Evolutionary conservation across 2,888 invertebrate species (phyloP), one percentile per base, ranked within the genome.

Genomic region (Agrotis exclamationis): DNA sequence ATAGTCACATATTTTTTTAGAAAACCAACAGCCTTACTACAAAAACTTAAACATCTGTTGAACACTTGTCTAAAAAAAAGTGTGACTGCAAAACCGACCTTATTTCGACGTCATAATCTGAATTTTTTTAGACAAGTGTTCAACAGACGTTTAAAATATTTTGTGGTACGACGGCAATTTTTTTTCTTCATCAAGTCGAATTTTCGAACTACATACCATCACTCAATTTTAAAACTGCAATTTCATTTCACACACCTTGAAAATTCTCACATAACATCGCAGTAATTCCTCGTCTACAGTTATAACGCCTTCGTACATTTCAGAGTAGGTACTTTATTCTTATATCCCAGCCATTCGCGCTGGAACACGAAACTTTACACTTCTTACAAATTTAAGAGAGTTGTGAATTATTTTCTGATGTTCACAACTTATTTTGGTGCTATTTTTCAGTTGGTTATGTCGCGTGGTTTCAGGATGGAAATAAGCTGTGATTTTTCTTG

Each of bases 341-440:
- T 77, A 81, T 70, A 62, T 48, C 53, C 45, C 2, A 60, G 45
- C 63, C 45, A 62, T 77, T 62, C 33, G 45, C 60, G 24, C 20
- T 45, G 44, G 20, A 62, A 64, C 77, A 24, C 39, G 22, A 67
- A 69, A 77, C 63, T 81, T 81, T 68, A 62, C 70, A 81, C 77
- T 76, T 33, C 48, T 81, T 69, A 60, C 63, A 60, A 76, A 68
- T 75, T 63, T 69, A 69, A 57, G 50, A 56, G 63, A 60, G 48
- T 64, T 60, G 45, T 63, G 60, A 76, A 64, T 76, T 80, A 76
- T 60, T 56, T 80, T 63, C 63, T 51, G 54, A 54, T 62, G 66
- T 63, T 66, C 9, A 3, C 45, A 76, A 60, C 56, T 75, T 58
- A 63, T 45, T 79, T 65, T 66, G 13, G 20, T 45, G 82, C n/a